These are phyloP conservation scores for Micromussa lordhowensis DNA, from an alignment of 92 coral and sea anemone genomes.

Conservation along the genomic window DNA sequence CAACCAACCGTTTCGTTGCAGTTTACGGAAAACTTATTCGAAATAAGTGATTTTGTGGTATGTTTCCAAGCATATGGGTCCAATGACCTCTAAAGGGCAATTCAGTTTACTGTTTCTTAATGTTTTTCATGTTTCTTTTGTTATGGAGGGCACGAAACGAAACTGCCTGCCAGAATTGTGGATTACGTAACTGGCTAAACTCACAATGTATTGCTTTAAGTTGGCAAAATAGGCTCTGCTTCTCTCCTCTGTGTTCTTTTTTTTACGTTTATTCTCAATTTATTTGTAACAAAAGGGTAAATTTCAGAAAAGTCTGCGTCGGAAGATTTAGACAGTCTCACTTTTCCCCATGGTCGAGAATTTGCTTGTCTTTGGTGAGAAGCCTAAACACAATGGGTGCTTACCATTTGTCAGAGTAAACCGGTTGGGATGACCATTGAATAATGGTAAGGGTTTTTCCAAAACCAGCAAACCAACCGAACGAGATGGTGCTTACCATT, in stretches of 20 bases:
- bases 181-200: too few relatives aligned
- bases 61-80: neutral
- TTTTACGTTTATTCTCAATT: neutral
- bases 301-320: neutral
- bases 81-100: neutral
- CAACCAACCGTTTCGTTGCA: neutral
- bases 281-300: neutral
- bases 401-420: too few relatives aligned
- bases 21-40: neutral
- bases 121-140: neutral
- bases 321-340: neutral
- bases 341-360: neutral
- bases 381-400: neutral
- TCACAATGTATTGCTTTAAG: too few relatives aligned
- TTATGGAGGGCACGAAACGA: neutral
- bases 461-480: too few relatives aligned
- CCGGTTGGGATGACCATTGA: too few relatives aligned
- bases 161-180: neutral
- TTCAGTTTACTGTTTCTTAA: neutral
- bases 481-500: too few relatives aligned
- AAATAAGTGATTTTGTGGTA: neutral
- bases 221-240: neutral
- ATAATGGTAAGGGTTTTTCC: too few relatives aligned
- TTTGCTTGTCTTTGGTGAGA: neutral
- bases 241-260: neutral